These are phyloP conservation scores for Epizoanthus rinbou DNA, from an alignment of 92 coral and sea anemone genomes.

Conservation along the genomic window DNA sequence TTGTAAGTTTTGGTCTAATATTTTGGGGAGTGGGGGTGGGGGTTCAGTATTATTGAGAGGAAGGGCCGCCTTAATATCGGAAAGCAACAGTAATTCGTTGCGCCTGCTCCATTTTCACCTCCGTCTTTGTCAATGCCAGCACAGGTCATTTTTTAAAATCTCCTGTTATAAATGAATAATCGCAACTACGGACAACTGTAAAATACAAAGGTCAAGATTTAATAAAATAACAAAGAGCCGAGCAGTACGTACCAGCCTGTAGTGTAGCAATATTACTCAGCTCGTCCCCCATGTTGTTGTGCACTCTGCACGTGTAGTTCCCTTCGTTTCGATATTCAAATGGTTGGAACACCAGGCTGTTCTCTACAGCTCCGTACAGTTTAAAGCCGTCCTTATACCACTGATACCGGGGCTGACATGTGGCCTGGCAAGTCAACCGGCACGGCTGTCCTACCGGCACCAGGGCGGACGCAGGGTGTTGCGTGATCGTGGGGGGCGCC, in stretches of 20 bases:
- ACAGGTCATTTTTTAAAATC: too few relatives aligned
- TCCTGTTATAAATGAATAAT: too few relatives aligned
- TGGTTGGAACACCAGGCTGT: conserved; percentile 55
- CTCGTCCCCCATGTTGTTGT: conserved; percentile 84
- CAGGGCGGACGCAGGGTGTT: conserved; percentile 79
- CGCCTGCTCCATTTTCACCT: too few relatives aligned
- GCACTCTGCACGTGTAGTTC: conserved; percentile 76
- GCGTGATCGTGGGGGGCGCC: conserved; percentile 66
- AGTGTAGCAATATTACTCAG: conserved; percentile 79
- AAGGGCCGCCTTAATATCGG: too few relatives aligned
- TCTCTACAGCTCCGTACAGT: conserved; percentile 52
- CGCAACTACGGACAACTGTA: too few relatives aligned
- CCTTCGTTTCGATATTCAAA: conserved; percentile 86
- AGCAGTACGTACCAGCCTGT: conserved; percentile 69
- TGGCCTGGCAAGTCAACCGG: conserved; percentile 52
- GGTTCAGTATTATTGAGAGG: too few relatives aligned
- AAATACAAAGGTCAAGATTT: neutral
- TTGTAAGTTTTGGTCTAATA: too few relatives aligned
- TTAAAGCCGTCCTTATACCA: conserved; percentile 85
- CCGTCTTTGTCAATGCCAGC: too few relatives aligned
- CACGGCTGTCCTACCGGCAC: conserved; percentile 69
- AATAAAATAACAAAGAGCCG: neutral
- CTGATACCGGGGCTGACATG: conserved; percentile 67
- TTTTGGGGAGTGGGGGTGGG: too few relatives aligned
- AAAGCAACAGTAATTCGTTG: too few relatives aligned